These are phyloP conservation scores for Eretmocerus hayati DNA, from an alignment of 2,888 invertebrate genomes.

Conservation along the genomic window DNA sequence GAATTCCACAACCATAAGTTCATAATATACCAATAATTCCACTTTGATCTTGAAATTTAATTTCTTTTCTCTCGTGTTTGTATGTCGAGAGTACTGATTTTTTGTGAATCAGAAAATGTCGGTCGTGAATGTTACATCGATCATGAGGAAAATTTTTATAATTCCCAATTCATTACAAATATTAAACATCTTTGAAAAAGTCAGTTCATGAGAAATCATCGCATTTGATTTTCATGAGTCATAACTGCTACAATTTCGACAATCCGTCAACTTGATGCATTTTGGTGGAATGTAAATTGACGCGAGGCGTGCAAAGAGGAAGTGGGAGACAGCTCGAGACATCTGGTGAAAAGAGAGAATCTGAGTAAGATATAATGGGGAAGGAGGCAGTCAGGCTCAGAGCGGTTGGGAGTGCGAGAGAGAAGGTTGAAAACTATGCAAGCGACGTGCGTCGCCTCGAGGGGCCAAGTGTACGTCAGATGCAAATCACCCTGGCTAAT, in stretches of 20 bases:
- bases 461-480: slow-evolving; percentile 38
- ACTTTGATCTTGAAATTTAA: too few species aligned
- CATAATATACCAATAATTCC: too few species aligned
- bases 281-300: slow-evolving; percentile 33
- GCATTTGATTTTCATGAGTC: too few species aligned
- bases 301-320: slow-evolving; percentile 18
- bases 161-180: background rate
- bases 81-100: background rate
- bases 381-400: slow-evolving; percentile 13
- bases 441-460: slow-evolving; percentile 38
- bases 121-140: too few species aligned
- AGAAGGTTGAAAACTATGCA: slow-evolving; percentile 33
- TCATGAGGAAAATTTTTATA: too few species aligned
- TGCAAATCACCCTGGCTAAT: slow-evolving; percentile 44
- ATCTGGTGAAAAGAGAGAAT: slow-evolving; percentile 32
- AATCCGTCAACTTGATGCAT: too few species aligned
- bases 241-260: too few species aligned
- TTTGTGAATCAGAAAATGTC: too few species aligned
- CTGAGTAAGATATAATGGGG: too few species aligned
- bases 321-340: slow-evolving; percentile 28
- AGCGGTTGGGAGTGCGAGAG: slow-evolving; percentile 3
- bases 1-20: too few species aligned
- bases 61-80: background rate
- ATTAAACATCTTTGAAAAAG: background rate
- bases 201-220: too few species aligned